Conservation (phyloP, 2,888 invertebrate genomes). For the Agrochola lota region DNA sequence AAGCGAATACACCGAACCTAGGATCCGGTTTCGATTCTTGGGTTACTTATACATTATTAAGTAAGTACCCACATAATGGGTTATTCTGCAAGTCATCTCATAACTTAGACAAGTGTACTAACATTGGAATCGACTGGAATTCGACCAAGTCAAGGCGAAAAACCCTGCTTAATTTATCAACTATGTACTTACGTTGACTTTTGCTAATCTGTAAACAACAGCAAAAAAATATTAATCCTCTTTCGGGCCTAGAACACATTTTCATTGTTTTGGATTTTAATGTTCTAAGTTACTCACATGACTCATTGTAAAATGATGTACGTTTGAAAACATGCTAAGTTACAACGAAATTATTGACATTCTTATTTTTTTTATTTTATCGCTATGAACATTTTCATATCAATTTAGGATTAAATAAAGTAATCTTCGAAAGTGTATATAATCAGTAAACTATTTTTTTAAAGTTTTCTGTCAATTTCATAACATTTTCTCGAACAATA, state of each 20-base stretch:
- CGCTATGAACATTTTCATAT: rapidly evolving
- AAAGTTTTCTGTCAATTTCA: background rate
- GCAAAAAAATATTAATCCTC: slow-evolving; percentile 34
- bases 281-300: slow-evolving; percentile 39
- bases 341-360: background rate
- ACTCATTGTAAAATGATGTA: slow-evolving; percentile 31
- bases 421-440: background rate
- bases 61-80: too few species aligned
- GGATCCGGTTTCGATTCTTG: too few species aligned
- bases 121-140: too few species aligned
- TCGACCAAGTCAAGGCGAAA: too few species aligned
- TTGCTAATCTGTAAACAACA: slow-evolving; percentile 21
- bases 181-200: slow-evolving; percentile 14
- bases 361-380: background rate
- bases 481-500: slow-evolving; percentile 7
- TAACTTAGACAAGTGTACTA: too few species aligned
- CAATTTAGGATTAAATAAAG: background rate
- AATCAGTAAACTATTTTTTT: background rate
- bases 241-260: background rate
- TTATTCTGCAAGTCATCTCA: too few species aligned
- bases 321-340: slow-evolving; percentile 26
- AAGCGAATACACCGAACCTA: too few species aligned
- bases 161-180: too few species aligned
- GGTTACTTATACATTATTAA: too few species aligned
- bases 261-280: slow-evolving; percentile 38